Evolutionary conservation across 2,888 invertebrate species (phyloP).

Genomic region (Disparrhopalites patrizii): DNA sequence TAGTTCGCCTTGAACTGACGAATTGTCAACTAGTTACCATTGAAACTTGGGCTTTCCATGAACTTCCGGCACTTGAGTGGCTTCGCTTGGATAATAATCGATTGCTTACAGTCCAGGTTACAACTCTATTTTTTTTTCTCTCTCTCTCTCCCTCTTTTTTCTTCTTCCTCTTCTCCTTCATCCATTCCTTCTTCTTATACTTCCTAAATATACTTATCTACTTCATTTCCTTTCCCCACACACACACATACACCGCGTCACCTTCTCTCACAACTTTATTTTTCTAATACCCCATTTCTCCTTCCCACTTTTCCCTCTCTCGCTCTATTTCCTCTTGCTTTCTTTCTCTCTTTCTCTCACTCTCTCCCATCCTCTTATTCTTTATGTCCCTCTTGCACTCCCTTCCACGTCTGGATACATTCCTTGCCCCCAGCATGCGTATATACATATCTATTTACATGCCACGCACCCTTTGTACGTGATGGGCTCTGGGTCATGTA

Average conservation of each 20-base stretch:
- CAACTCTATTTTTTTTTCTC: slow-evolving; percentile 1
- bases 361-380: background rate
- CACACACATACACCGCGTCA: no score
- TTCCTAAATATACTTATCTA: background rate
- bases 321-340: background rate
- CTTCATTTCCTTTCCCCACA: background rate
- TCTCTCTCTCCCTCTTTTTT: background rate
- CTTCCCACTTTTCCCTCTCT: background rate
- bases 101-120: slow-evolving; percentile 54
- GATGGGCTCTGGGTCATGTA: no score
- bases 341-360: background rate
- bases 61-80: slow-evolving; percentile 71
- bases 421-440: background rate
- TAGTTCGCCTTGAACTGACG: slow-evolving; percentile 69
- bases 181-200: background rate
- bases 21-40: slow-evolving; percentile 67
- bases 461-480: no score
- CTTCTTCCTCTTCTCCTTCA: background rate
- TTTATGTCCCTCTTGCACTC: background rate
- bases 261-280: background rate
- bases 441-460: background rate
- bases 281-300: background rate
- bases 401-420: background rate
- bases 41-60: slow-evolving; percentile 67
- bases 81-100: slow-evolving; percentile 72